These are phyloP conservation scores for Neoitamus cyanurus DNA, from an alignment of 2,888 invertebrate genomes.

Conservation along the genomic window DNA sequence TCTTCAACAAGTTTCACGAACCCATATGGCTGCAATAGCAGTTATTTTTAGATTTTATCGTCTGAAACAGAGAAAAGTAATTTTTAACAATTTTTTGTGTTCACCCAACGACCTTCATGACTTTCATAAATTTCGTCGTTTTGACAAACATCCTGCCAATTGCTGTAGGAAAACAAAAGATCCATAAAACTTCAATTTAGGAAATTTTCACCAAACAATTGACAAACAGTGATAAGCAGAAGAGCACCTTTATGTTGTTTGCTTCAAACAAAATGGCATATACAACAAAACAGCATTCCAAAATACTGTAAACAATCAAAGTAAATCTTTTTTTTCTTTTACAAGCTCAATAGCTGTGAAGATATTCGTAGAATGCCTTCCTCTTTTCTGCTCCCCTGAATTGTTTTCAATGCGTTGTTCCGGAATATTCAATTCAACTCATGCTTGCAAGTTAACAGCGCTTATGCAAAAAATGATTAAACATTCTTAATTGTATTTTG, in stretches of 20 bases:
- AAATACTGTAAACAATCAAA: neutral
- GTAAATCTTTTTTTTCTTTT: neutral
- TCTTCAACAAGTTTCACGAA: too few relatives aligned
- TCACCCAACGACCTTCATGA: neutral
- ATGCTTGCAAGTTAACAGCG: neutral
- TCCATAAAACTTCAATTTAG: neutral
- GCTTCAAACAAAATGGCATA: neutral
- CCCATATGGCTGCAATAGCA: neutral
- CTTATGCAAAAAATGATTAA: neutral
- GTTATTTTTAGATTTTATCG: neutral
- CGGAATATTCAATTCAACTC: neutral
- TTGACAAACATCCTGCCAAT: neutral
- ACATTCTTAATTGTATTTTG: neutral
- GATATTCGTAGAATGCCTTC: neutral
- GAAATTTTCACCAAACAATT: neutral
- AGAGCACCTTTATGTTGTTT: neutral
- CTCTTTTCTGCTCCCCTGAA: neutral
- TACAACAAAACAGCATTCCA: neutral
- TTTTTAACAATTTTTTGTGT: neutral
- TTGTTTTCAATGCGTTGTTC: neutral
- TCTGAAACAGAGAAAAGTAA: neutral
- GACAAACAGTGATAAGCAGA: neutral
- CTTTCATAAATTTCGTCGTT: neutral
- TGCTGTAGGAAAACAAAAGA: neutral
- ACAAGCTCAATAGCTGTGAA: neutral